A percentile compares a stretch with the other conserved stretches of the same genome.
These are phyloP conservation scores for Spisula solida DNA, from an alignment of 2,888 invertebrate genomes.

Conservation along the genomic window DNA sequence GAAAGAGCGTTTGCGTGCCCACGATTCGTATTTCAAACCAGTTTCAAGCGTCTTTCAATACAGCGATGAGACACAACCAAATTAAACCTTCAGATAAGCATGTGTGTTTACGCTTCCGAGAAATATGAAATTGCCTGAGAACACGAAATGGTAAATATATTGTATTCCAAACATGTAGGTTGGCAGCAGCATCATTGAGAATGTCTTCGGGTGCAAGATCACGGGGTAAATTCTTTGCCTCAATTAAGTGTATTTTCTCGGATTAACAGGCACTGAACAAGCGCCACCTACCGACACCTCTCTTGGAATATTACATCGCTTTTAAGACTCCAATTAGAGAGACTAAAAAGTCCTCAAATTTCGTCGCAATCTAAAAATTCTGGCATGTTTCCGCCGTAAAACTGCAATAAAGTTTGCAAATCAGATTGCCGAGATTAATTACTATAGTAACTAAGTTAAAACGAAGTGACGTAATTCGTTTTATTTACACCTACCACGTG, in stretches of 20 bases:
- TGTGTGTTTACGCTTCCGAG: conserved; percentile 14
- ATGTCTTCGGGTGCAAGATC: conserved; percentile 16
- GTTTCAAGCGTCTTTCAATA: conserved; percentile 26
- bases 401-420: conserved; percentile 56
- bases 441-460: conserved; percentile 40
- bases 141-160: conserved; percentile 9
- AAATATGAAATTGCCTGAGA: neutral
- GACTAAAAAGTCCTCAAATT: conserved; percentile 21
- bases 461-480: conserved; percentile 63
- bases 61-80: conserved; percentile 13
- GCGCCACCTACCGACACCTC: neutral
- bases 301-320: conserved; percentile 24
- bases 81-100: conserved; percentile 20
- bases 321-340: conserved; percentile 22
- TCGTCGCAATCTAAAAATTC: conserved; percentile 46
- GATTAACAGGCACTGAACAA: conserved; percentile 5
- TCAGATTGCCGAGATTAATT: conserved; percentile 60
- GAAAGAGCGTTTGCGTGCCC: conserved; percentile 24
- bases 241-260: conserved; percentile 25
- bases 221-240: conserved; percentile 15
- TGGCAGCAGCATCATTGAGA: too few relatives aligned
- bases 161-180: neutral
- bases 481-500: conserved; percentile 67
- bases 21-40: conserved; percentile 19
- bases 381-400: conserved; percentile 33